Evolutionary conservation across 2,113 vertebrate genomes (phyloP).

Genomic region (Etia nguti): DNA sequence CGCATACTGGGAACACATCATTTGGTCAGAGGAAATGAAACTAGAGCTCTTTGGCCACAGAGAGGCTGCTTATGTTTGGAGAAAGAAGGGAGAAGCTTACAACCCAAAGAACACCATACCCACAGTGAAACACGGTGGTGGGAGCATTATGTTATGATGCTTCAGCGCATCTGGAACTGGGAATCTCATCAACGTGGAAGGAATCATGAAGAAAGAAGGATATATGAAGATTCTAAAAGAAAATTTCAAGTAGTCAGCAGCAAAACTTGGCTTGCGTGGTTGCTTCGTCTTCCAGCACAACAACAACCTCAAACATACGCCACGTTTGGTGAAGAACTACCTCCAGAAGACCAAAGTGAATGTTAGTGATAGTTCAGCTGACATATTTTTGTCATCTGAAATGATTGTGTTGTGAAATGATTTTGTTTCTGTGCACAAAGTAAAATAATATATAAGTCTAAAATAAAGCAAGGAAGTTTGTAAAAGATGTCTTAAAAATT

Average conservation of each 20-base stretch:
- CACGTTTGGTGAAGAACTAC: not conserved
- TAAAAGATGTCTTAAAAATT: not conserved
- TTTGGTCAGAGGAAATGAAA: not conserved
- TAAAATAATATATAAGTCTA: not conserved
- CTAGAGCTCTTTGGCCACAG: not conserved
- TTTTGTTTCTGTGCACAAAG: fast-evolving
- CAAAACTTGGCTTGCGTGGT: not conserved
- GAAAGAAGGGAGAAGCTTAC: not conserved
- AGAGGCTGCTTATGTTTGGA: not conserved
- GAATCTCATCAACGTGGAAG: not conserved
- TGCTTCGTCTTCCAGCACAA: not conserved
- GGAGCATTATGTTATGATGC: not conserved
- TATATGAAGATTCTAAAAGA: not conserved
- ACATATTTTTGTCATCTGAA: not conserved
- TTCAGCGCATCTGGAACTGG: not conserved
- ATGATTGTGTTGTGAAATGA: not conserved
- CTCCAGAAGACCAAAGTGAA: not conserved
- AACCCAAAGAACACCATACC: not conserved
- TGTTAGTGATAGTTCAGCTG: fast-evolving
- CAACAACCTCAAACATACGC: fast-evolving
- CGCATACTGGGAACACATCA: not conserved
- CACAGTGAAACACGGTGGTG: not conserved
- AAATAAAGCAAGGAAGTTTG: not conserved
- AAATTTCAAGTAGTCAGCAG: fast-evolving
- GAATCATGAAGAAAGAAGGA: not conserved